Base-by-base conservation (phyloP, 2,797 vertebrate genomes). In the Lagocephalus sceleratus region DNA sequence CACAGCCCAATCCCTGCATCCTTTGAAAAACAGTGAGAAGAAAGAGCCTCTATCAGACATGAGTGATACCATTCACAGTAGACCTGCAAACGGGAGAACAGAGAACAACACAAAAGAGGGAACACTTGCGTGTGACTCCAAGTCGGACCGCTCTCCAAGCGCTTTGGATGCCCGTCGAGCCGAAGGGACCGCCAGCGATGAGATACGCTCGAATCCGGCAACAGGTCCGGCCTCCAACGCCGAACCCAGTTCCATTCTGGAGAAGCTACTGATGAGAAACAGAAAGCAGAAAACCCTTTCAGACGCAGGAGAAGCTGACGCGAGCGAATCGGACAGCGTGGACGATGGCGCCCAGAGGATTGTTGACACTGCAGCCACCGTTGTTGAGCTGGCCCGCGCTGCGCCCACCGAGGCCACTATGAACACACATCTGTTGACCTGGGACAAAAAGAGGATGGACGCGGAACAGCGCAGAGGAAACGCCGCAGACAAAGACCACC, bases 181-280 rank as follows among this genome's bases (percentile, higher is more conserved):
- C 3, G 32, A 29, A 29, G 29, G 3, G 12, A 35, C 7, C 23
- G 4, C 32, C 10, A 14, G 10, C 14, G 32, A 35, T 12, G 4
- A 12, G 10, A 35, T 14, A 14, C 32, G 1, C 32, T 14, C 32
- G 14, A 12, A 35, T 12, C 42, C 64, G 38, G 19, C 43, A 35
- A 44, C 66, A 35, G 40, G 51, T 54, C 26, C 54, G 14, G 54
- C 26, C 7, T 40, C 22, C 40, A 17, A 67, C 9, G 6, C 1
- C n/a, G 81, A 85, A 48, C 74, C 84, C 21, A 76, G 81, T 38
- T 87, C 79, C 45, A 89, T 90, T 76, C 54, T 90, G 66, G 82
- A 88, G 71, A 89, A 73, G 68, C 73, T 90, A 3, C 66, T 90
- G 45, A 85, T 58, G 68, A 85, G 84, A 78, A 83, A 80, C 19